Evolutionary conservation across 92 coral and sea anemone species (phyloP).

Genomic region (Galaxea fascicularis): DNA sequence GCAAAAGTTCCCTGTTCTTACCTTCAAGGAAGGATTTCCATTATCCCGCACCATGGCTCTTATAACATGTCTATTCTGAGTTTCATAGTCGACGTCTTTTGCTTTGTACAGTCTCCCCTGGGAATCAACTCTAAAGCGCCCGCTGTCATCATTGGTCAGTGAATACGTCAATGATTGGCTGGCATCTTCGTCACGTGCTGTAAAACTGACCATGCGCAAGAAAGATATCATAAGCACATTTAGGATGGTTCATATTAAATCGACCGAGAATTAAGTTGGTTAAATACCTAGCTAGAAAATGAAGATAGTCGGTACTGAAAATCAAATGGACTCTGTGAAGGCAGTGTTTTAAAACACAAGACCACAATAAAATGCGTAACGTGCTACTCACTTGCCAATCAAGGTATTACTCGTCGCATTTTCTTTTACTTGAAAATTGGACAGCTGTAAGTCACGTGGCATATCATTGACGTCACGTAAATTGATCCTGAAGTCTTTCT

Average conservation of each 20-base stretch:
- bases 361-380: conserved; percentile 5
- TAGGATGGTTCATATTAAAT: neutral
- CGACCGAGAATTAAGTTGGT: neutral
- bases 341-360: no score
- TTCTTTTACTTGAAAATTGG: conserved; percentile 80
- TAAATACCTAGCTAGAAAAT: no score
- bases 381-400: conserved; percentile 74
- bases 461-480: conserved; percentile 86
- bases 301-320: no score
- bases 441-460: conserved; percentile 85
- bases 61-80: conserved; percentile 73
- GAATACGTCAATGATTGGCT: conserved; percentile 75
- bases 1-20: neutral
- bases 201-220: conserved; percentile 20
- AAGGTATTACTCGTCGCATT: conserved; percentile 72
- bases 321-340: no score
- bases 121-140: conserved; percentile 82
- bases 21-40: conserved; percentile 83
- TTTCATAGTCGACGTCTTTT: conserved; percentile 78
- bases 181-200: conserved; percentile 81
- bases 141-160: conserved; percentile 85
- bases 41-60: conserved; percentile 81
- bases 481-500: conserved; percentile 64
- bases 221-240: neutral
- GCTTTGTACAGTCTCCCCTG: conserved; percentile 81